Evolutionary conservation across 2,113 vertebrate genomes (phyloP).

Genomic region (Pleuronectes platessa): DNA sequence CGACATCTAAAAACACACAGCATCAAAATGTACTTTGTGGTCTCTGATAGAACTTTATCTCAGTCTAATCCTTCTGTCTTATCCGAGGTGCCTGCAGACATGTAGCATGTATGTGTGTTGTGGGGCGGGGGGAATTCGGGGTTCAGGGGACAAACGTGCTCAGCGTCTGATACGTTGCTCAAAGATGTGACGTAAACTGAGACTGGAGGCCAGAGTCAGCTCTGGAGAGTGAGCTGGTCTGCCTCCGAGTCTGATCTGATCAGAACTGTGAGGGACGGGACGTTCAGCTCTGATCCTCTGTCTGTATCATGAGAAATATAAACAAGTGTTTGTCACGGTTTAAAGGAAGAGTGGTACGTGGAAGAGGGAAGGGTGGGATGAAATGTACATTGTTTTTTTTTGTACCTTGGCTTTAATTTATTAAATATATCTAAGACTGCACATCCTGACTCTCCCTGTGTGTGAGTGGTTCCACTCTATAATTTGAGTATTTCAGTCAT

Average conservation of each 20-base stretch:
- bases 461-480: too few relatives aligned
- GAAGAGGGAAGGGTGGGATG: conserved; percentile 36
- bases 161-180: conserved; percentile 22
- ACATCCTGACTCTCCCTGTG: conserved; percentile 26
- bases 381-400: conserved; percentile 84
- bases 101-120: conserved; percentile 84
- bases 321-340: conserved; percentile 52
- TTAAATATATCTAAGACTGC: conserved; percentile 87
- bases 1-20: conserved; percentile 56
- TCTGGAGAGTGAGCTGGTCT: conserved; percentile 16
- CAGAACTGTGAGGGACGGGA: conserved; percentile 43
- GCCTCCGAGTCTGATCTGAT: conserved; percentile 19
- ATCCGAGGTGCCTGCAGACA: conserved; percentile 83
- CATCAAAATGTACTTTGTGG: conserved; percentile 69
- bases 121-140: conserved; percentile 19
- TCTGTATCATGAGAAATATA: conserved; percentile 40
- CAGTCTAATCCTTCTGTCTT: conserved; percentile 77
- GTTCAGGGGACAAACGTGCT: conserved; percentile 29
- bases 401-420: conserved; percentile 89
- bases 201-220: not conserved
- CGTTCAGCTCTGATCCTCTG: conserved; percentile 38
- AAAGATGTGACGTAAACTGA: conserved; percentile 22
- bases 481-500: not conserved
- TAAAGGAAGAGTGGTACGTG: conserved; percentile 39
- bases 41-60: conserved; percentile 69